These are phyloP conservation scores for Lanistes nyassanus DNA, from an alignment of 1,140 invertebrate genomes.

Conservation along the genomic window DNA sequence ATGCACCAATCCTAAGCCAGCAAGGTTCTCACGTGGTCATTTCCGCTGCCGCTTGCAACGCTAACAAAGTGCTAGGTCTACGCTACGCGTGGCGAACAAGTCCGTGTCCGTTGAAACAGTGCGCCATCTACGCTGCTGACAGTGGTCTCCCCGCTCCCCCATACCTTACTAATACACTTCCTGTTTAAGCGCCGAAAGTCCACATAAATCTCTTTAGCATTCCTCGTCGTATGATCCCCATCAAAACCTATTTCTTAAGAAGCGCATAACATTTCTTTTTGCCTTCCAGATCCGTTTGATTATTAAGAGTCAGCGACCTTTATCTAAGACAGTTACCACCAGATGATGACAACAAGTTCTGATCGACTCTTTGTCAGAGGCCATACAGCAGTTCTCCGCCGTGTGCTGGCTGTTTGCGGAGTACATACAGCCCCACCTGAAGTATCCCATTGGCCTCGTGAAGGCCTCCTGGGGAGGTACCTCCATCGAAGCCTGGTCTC, in stretches of 20 bases:
- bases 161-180: conserved; percentile 26
- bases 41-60: conserved; percentile 29
- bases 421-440: conserved; percentile 41
- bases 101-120: conserved; percentile 50
- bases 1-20: conserved; percentile 32
- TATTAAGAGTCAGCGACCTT: too few relatives aligned
- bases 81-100: conserved; percentile 55
- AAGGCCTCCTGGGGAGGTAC: conserved; percentile 55
- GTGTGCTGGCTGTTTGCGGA: conserved; percentile 54
- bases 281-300: too few relatives aligned
- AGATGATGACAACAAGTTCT: too few relatives aligned
- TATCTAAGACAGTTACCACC: too few relatives aligned
- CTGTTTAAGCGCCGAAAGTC: too few relatives aligned
- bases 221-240: too few relatives aligned
- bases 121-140: conserved; percentile 50
- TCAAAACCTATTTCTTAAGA: too few relatives aligned
- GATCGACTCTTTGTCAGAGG: conserved; percentile 14
- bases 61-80: conserved; percentile 29
- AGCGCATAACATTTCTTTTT: too few relatives aligned
- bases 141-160: conserved; percentile 48
- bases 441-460: conserved; percentile 54
- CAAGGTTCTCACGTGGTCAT: conserved; percentile 36
- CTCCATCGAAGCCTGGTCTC: conserved; percentile 55
- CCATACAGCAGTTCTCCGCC: conserved; percentile 43
- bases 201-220: too few relatives aligned